These are phyloP conservation scores for Dryadula phaetusa DNA, from an alignment of 2,888 invertebrate genomes.

Conservation along the genomic window DNA sequence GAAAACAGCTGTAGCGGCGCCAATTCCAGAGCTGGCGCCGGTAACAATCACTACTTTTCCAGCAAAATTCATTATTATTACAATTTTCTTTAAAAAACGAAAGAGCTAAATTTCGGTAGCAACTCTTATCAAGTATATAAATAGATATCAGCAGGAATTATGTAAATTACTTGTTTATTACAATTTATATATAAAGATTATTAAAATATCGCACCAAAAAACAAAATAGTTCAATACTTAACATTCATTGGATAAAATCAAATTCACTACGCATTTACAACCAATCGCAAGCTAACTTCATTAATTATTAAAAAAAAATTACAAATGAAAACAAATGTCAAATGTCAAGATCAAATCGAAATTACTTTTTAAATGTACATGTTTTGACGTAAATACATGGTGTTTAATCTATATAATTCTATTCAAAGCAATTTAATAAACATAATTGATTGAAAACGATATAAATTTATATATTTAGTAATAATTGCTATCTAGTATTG, in stretches of 20 bases:
- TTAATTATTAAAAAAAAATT: constrained; percentile 1
- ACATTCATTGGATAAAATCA: neutral
- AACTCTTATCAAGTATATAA: constrained; percentile 46
- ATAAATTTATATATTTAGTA: too few relatives aligned
- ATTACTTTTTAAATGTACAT: neutral
- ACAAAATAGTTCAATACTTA: neutral
- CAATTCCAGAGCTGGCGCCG: constrained; percentile 94
- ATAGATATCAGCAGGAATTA: constrained; percentile 48
- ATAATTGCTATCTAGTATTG: too few relatives aligned
- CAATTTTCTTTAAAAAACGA: neutral
- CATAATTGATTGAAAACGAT: too few relatives aligned
- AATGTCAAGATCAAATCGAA: neutral
- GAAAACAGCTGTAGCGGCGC: constrained; percentile 91
- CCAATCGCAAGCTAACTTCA: neutral
- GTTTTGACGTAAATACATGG: constrained; percentile 1
- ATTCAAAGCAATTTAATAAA: too few relatives aligned
- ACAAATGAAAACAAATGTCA: constrained; percentile 1
- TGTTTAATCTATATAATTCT: neutral
- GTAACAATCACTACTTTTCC: constrained; percentile 91
- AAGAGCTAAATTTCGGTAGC: neutral
- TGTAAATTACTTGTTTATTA: constrained; percentile 38
- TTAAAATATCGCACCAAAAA: neutral
- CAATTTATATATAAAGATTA: constrained; percentile 12
- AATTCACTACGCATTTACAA: neutral
- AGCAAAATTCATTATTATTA: constrained; percentile 81